Evolutionary conservation across 1,140 invertebrate species (phyloP).

Genomic region (Leptinotarsa texana): DNA sequence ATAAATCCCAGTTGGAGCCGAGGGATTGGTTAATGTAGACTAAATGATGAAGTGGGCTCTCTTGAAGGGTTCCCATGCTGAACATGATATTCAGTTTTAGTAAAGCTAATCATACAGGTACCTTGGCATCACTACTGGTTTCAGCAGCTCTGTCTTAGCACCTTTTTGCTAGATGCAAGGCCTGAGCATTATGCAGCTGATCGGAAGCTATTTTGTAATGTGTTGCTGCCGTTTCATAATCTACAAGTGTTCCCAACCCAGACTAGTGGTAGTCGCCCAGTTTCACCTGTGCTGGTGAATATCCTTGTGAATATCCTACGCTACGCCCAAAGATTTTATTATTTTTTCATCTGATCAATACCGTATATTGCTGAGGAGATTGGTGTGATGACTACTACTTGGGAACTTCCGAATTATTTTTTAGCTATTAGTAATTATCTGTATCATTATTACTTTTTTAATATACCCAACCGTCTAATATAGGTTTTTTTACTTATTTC

Average conservation of each 20-base stretch:
- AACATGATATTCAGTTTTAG: conserved; percentile 85
- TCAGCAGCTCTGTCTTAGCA: conserved; percentile 98
- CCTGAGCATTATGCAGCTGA: conserved; percentile 94
- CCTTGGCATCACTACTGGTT: conserved; percentile 88
- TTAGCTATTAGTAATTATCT: too few relatives aligned
- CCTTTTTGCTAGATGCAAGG: conserved; percentile 87
- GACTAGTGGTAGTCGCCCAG: conserved; percentile 99
- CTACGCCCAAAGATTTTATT: too few relatives aligned
- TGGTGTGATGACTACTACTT: too few relatives aligned
- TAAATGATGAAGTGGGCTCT: conserved; percentile 69
- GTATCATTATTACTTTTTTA: too few relatives aligned
- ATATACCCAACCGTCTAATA: too few relatives aligned
- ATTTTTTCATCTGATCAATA: too few relatives aligned
- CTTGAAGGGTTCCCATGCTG: conserved; percentile 71
- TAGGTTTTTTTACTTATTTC: too few relatives aligned
- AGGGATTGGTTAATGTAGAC: conserved; percentile 71
- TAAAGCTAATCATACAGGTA: conserved; percentile 92
- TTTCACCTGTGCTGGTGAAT: conserved; percentile 69
- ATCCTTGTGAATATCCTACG: too few relatives aligned
- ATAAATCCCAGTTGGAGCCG: conserved; percentile 92
- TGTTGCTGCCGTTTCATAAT: conserved; percentile 90
- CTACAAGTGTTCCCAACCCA: conserved; percentile 84
- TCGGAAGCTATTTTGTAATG: conserved; percentile 93
- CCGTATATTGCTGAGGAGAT: too few relatives aligned
- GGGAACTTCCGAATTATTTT: too few relatives aligned